Evolutionary conservation across 2,113 vertebrate genomes (phyloP), one percentile per base, ranked within the genome.

Genomic region (Mirza zaza): DNA sequence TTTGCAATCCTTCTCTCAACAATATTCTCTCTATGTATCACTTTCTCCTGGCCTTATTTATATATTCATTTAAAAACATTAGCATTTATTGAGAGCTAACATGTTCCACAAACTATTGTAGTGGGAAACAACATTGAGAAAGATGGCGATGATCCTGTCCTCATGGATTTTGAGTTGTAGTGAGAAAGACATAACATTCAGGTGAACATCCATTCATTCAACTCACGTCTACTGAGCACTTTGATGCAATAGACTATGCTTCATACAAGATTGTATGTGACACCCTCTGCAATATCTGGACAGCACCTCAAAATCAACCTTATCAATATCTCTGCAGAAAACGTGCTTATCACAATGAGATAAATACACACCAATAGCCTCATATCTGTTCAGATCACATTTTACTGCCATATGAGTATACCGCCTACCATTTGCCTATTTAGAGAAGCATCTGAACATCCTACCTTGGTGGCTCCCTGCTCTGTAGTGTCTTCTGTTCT

Each of bases 1-100:
- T 94, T 90, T 96, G 20, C 65, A 59, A 57, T 86, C 32, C 21
- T 73, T 59, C 65, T 55, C 45, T 71, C 65, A 57, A 32, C 9
- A 65, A 75, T 14, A 50, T 39, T 75, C 36, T 85, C 20, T 67
- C 20, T 75, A 6, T 15, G 20, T 10, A 32, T 86, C 34, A 3
- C 73, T 90, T 50, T 81, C 45, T 80, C 57, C 3, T 36, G 32
- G 13, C 8, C 90, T 90, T 25, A 1, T 34, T 71, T 57, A 67
- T 21, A 2, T 10, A 23, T 15, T 75, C 39, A 59, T 68, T 81
- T 81, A 20, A 73, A 79, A 90, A 79, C 59, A 59, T 34, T 52
- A 50, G 45, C n/a, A 45, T 29, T 45, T 63, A 55, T 36, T 77
- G 27, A 84, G 45, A 68, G 23, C 45, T 77, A 42, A n/a, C 9